Base-by-base conservation (phyloP, 2,113 vertebrate genomes). In the Elachura formosa region DNA sequence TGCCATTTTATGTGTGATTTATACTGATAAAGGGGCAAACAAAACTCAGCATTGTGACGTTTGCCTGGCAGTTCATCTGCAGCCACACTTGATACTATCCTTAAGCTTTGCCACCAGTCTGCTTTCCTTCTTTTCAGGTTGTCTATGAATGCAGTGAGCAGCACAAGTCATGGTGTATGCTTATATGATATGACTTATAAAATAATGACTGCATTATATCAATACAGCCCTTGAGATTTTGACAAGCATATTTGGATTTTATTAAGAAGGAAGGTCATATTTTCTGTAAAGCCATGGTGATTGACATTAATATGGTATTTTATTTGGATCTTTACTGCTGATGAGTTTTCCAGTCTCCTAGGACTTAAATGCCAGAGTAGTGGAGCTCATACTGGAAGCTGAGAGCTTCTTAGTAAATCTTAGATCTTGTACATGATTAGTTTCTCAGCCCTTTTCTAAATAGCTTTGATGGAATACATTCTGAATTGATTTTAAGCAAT, bases 251-350 rank as follows among this genome's bases (percentile, higher is more conserved):
- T 91, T 95, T 86, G 20, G 20, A 8, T 83, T 90, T 75, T 71
- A 86, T 91, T 95, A 66, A 89, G 75, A 93, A 71, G 61, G 41
- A 91, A 69, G 61, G 41, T 79, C 61, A 55, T 74, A n/a, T 91
- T 88, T 91, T 62, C 56, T 89, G n/a, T 85, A 82, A 82, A 64
- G 76, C 29, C 23, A 40, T 61, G 51, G 31, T 79, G 46, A 91
- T 38, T 52, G 40, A 40, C 51, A 55, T 89, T 86, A 23, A 29
- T 83, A 61, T 51, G 78, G 36, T 69, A 46, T 55, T 83, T 72
- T 69, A 1, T 74, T 78, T 89, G 52, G 33, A 48, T 75, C 46
- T 74, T 86, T 61, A 75, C 66, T 86, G 67, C 81, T 86, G 81
- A 79, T 75, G 62, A n/a, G 15, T 38, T 89, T 85, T 86, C 46